These are phyloP conservation scores for Parnassius smintheus DNA, from an alignment of 2,888 invertebrate genomes.

Conservation along the genomic window DNA sequence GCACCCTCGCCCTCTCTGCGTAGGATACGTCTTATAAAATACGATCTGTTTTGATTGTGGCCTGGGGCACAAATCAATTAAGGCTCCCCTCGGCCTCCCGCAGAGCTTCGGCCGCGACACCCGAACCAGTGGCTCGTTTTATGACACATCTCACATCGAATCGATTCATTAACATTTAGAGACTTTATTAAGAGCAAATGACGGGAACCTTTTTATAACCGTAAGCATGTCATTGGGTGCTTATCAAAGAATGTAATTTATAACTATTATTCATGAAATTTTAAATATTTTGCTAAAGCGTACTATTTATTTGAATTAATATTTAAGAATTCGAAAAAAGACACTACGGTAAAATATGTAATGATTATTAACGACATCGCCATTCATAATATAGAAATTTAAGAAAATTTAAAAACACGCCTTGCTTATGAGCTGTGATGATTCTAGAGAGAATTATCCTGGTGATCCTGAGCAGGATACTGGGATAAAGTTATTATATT, in stretches of 20 bases:
- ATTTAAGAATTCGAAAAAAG: no score
- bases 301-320: no score
- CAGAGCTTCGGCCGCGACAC: conserved; percentile 63
- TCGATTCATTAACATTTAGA: conserved; percentile 78
- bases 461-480: no score
- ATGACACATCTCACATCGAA: conserved; percentile 77
- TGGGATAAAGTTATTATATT: no score
- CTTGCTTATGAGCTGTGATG: no score
- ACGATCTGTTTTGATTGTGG: conserved; percentile 83
- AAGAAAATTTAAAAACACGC: no score
- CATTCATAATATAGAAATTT: no score
- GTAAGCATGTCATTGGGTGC: conserved; percentile 42
- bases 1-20: conserved; percentile 65
- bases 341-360: no score
- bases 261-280: conserved; percentile 17
- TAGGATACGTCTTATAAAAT: conserved; percentile 79
- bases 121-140: conserved; percentile 79
- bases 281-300: neutral
- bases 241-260: conserved; percentile 36
- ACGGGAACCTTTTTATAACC: conserved; percentile 41
- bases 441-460: no score
- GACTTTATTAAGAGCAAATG: conserved; percentile 75
- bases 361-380: no score
- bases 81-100: conserved; percentile 67
- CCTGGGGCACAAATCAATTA: conserved; percentile 82